Base-by-base conservation (phyloP, 2,797 vertebrate species). In the Acanthiza pusilla region DNA sequence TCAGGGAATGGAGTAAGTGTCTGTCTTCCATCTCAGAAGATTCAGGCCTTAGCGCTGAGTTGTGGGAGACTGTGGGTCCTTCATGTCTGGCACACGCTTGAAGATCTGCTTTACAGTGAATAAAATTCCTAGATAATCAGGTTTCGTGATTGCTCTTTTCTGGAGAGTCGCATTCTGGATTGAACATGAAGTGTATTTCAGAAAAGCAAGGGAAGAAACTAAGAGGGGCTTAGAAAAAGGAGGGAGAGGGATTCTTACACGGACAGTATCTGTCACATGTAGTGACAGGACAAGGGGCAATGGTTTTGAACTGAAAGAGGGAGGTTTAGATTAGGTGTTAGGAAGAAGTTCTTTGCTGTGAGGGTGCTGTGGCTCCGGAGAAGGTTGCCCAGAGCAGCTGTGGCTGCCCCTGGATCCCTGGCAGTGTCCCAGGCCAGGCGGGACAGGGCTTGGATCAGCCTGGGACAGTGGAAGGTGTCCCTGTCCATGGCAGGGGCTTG, bases 111-210 rank as follows among this genome's bases (percentile, higher is more conserved):
- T 73, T 63, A 30, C 50, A 57, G 21, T 70, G 66, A 85, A 74
- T 81, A 86, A 92, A 93, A 47, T 54, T 68, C 58, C 48, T 58
- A 8, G n/a, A 34, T 89, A 79, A 87, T 63, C 14, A 62, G 25
- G 27, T 84, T 82, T 84, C 0, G 0, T 60, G 30, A 11, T n/a
- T 86, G 36, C 26, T 55, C 82, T 70, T 73, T 72, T 26, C 29
- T 11, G 2, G 29, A 73, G 36, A 75, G 30, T 36, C 65, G 20
- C 29, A 12, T 42, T 80, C 58, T 67, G 60, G 53, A 22, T 93
- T 74, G 60, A 75, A 58, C 32, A 4, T 32, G 12, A 85, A 78
- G 3, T 2, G 2, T 30, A 4, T 48, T 66, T 75, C 72, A 45
- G 53, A 62, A 86, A 88, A 90, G 43, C 32, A 48, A 66, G 21